phyloP scores from a whole-genome alignment of 2,797 vertebrate genomes.

The Pangasius macronema region DNA sequence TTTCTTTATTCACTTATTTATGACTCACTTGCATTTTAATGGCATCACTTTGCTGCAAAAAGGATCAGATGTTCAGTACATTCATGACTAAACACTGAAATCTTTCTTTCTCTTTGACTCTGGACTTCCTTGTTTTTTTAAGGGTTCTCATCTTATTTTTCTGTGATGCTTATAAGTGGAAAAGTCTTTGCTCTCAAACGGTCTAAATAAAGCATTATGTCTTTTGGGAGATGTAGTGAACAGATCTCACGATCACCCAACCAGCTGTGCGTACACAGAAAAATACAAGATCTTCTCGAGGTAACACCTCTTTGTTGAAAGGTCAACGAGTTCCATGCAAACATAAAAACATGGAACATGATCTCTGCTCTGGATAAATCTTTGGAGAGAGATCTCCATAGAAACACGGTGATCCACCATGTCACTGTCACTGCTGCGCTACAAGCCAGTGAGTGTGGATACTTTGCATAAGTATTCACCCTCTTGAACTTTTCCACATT shows the following conservation, averaged over 20 bases:
- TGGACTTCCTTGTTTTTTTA: neutral
- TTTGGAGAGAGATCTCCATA: neutral
- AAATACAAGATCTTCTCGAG: neutral
- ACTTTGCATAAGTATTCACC: neutral
- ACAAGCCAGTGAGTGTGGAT: neutral
- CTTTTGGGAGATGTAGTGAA: neutral
- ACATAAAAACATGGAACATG: neutral
- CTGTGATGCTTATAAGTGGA: neutral
- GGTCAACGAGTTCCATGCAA: neutral
- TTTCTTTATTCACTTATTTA: neutral
- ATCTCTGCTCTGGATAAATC: neutral
- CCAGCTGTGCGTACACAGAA: neutral
- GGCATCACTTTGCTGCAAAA: neutral
- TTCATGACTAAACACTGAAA: neutral
- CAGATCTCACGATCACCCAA: neutral
- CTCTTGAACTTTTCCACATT: neutral
- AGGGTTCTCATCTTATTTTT: neutral
- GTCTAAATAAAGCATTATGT: constrained; percentile 28
- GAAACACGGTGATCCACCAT: neutral
- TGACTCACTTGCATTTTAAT: no score
- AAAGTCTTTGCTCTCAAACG: constrained; percentile 17
- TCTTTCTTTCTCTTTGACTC: neutral
- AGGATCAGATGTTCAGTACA: neutral
- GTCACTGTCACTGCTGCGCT: neutral
- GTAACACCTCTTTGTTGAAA: constrained; percentile 4